A percentile compares a stretch with the other conserved stretches of the same genome.
Conservation (phyloP, 2,113 vertebrate genomes). For the Ammospiza caudacuta region DNA sequence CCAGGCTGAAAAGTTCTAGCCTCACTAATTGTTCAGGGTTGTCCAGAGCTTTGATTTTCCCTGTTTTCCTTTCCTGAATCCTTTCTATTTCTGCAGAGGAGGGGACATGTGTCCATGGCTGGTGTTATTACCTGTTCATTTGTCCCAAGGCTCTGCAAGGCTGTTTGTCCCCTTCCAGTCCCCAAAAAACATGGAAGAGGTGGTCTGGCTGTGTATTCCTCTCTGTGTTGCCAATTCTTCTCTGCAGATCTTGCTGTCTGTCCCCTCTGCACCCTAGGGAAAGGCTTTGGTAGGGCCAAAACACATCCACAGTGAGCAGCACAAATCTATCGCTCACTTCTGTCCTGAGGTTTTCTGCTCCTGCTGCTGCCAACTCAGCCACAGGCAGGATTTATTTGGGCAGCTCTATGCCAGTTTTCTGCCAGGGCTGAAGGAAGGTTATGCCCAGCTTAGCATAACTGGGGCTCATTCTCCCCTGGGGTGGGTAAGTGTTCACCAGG, state of each 20-base stretch:
- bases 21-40: background rate
- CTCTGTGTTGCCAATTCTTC: background rate
- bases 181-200: background rate
- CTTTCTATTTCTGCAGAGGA: background rate
- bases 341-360: background rate
- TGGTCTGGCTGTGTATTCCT: background rate
- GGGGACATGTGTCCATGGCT: background rate
- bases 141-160: background rate
- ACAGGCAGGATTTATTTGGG: background rate
- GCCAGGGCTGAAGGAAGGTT: background rate
- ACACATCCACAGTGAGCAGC: background rate
- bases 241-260: background rate
- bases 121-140: background rate
- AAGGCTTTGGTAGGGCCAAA: background rate
- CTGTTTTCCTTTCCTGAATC: background rate
- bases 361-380: background rate
- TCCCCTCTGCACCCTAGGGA: background rate
- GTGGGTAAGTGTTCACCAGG: background rate
- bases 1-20: background rate
- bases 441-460: background rate
- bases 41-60: background rate
- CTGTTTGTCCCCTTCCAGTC: background rate
- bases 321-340: background rate
- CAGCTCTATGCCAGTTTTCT: background rate
- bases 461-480: rapidly evolving